These are phyloP conservation scores for Apostichopus leukothele DNA, from an alignment of 53 echinoderm and acorn worm genomes.

Conservation along the genomic window DNA sequence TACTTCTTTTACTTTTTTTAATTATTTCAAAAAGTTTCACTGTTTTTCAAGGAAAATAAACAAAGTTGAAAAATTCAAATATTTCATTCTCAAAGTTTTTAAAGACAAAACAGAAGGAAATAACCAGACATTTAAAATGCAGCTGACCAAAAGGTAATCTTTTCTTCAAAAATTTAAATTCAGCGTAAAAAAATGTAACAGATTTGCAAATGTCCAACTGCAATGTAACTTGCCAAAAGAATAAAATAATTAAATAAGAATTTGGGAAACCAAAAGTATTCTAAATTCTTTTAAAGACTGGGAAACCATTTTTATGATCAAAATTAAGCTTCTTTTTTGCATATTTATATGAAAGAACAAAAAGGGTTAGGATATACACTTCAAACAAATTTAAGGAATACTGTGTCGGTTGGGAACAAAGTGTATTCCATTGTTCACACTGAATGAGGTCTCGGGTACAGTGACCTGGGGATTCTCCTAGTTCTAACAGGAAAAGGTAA, in stretches of 20 bases:
- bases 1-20: not conserved
- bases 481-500: not conserved
- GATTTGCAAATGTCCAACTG: not conserved
- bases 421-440: conserved; percentile 3
- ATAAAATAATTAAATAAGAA: too few species aligned
- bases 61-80: not conserved
- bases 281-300: too few species aligned
- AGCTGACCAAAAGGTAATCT: too few species aligned
- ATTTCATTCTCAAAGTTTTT: not conserved
- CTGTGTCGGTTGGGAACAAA: not conserved
- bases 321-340: not conserved
- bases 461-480: conserved; percentile 21
- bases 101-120: too few species aligned
- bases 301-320: not conserved
- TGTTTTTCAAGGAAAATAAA: not conserved
- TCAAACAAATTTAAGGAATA: conserved; percentile 27
- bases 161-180: too few species aligned
- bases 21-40: conserved; percentile 12
- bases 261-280: too few species aligned
- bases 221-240: not conserved
- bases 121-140: too few species aligned
- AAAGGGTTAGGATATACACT: conserved; percentile 1
- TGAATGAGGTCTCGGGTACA: conserved; percentile 5
- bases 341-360: conserved; percentile 33
- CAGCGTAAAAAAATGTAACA: too few species aligned